Conservation (phyloP, 2,113 vertebrate species). For the Lasiurus borealis region DNA sequence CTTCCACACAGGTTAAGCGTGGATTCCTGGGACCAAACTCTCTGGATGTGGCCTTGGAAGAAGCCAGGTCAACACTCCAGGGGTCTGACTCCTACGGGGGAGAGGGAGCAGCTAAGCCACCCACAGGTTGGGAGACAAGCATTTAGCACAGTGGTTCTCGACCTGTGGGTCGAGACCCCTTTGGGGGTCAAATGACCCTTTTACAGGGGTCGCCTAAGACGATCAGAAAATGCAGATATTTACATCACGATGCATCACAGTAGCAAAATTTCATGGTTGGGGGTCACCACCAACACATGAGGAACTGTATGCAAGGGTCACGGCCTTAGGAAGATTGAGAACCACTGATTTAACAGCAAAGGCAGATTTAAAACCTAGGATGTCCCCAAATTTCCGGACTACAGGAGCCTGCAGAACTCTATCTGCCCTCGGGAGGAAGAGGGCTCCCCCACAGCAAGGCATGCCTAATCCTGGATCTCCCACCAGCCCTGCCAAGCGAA, state of each 20-base stretch:
- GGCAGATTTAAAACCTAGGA: not conserved
- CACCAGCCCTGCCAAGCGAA: not conserved
- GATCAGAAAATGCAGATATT: too few species aligned
- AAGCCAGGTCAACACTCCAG: not conserved
- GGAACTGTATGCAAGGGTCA: too few species aligned
- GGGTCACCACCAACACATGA: too few species aligned
- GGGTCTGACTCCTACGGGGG: accelerated
- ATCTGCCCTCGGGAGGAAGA: not conserved
- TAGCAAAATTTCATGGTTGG: too few species aligned
- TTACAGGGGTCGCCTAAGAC: too few species aligned
- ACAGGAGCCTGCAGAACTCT: not conserved
- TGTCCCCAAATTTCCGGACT: not conserved
- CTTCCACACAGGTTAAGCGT: not conserved
- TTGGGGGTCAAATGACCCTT: too few species aligned
- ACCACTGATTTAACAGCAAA: not conserved
- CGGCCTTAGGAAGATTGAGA: too few species aligned
- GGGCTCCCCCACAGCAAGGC: accelerated
- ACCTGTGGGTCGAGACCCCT: too few species aligned
- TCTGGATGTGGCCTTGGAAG: accelerated
- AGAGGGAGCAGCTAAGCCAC: not conserved
- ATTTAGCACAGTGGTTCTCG: too few species aligned
- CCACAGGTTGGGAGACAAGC: not conserved
- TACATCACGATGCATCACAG: too few species aligned
- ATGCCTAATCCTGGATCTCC: not conserved
- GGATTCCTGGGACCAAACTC: not conserved